Evolutionary conservation across 2,797 vertebrate species (phyloP).

Genomic region (Manis pentadactyla): DNA sequence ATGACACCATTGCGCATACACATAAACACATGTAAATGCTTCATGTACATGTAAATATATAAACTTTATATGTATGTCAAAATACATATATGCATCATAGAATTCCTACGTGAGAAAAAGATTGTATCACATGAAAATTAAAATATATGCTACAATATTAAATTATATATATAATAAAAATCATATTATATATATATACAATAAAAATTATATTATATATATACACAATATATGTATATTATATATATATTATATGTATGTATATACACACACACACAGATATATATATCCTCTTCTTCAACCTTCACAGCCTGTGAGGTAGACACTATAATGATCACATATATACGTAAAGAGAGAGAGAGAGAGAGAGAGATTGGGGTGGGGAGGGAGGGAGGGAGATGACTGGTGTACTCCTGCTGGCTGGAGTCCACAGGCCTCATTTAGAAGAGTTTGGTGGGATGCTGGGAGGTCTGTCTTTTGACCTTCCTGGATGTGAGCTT

Average conservation of each 20-base stretch:
- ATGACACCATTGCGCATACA: neutral
- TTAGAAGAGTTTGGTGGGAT: neutral
- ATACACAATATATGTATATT: too few species aligned
- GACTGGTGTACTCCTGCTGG: fast-evolving
- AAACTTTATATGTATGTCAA: neutral
- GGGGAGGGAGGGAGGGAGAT: too few species aligned
- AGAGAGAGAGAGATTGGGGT: too few species aligned
- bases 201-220: too few species aligned
- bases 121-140: neutral
- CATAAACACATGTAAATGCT: neutral
- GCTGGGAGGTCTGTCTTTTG: neutral
- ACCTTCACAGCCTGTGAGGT: neutral
- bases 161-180: neutral
- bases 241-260: too few species aligned
- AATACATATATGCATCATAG: neutral
- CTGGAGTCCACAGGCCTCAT: neutral
- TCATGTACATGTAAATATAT: neutral
- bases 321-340: neutral
- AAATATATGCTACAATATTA: neutral
- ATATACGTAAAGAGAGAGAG: too few species aligned
- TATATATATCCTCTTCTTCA: neutral
- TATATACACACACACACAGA: too few species aligned
- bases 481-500: neutral
- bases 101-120: neutral
- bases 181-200: too few species aligned